A percentile compares a stretch with the other conserved stretches of the same genome.
These are phyloP conservation scores for Eilema sororculum DNA, from an alignment of 2,888 invertebrate genomes.

Conservation along the genomic window DNA sequence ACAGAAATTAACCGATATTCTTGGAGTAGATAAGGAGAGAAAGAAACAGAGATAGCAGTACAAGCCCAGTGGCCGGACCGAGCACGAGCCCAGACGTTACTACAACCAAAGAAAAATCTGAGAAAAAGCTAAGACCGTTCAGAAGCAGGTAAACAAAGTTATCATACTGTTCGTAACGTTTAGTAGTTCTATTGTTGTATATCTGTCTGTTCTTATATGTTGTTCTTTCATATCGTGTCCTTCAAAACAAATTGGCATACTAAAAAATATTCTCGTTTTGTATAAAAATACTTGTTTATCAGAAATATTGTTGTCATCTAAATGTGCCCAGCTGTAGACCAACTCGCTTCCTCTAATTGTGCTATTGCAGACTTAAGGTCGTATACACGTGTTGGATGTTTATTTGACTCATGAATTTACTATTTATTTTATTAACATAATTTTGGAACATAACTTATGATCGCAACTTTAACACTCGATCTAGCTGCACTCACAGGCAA, in stretches of 20 bases:
- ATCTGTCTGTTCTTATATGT: neutral
- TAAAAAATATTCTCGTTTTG: constrained; percentile 12
- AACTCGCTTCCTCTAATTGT: neutral
- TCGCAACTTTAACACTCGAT: neutral
- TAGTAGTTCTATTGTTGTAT: neutral
- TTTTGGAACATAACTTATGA: neutral
- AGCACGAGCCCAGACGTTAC: constrained; percentile 52
- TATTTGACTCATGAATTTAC: neutral
- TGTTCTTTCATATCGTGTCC: neutral
- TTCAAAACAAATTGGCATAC: constrained; percentile 7
- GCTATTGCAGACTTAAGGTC: neutral
- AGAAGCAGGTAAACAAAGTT: constrained; percentile 60
- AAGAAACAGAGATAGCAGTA: constrained; percentile 7
- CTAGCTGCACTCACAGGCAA: neutral
- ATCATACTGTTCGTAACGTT: neutral
- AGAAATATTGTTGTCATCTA: neutral
- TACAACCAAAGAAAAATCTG: constrained; percentile 36
- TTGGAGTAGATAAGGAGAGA: constrained; percentile 9
- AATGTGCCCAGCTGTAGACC: neutral
- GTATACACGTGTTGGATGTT: neutral
- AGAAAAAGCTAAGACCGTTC: constrained; percentile 63
- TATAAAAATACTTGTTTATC: constrained; percentile 12
- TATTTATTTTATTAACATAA: neutral
- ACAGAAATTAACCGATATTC: neutral
- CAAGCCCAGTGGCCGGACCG: constrained; percentile 34